Base-by-base conservation (phyloP, 2,888 invertebrate species). In the Globia sparganii region DNA sequence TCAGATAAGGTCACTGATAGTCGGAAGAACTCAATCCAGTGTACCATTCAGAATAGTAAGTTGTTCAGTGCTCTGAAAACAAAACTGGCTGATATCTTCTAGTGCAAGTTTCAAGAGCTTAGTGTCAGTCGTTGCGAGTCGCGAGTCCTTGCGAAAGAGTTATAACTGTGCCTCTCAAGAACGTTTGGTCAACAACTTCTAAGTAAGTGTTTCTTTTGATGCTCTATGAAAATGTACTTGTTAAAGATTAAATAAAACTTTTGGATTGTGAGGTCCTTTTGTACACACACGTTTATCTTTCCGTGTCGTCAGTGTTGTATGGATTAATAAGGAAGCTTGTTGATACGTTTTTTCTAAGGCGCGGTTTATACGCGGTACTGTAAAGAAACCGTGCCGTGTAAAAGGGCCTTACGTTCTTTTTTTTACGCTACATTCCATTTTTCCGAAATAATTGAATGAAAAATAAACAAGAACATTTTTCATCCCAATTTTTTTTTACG, bases 91-190 rank as follows among this genome's bases (percentile, higher is more conserved):
- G 72, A 62, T 70, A 72, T 72, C 69, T 75, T 80, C 65, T 72
- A 62, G 69, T 25, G 72, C 53, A 83, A 82, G 80, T 82, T 80
- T 82, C 56, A 72, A 84, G 80, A 76, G 76, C 80, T 80, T 79
- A 83, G 78, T 77, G 80, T 80, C 81, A 77, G 61, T 71, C 77
- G 70, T 49, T 61, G 80, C 31, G 61, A 61, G 70, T 34, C 70
- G 61, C 53, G 77, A 70, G 69, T 83, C 65, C 75, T 79, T 75
- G 46, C 59, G 65, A 58, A 65, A 83, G 81, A 82, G 79, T 78
- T 82, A 79, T 75, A 75, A 75, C 61, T 46, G 80, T 25, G 61
- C 61, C 72, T 6, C 58, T 80, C 80, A 49, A 61, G 80, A 72
- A 40, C 18, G 61, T 58, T 69, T 72, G 76, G 82, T 66, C 72